Evolutionary conservation across 2,888 invertebrate genomes (phyloP), one percentile per base, ranked within the genome.

Genomic region (Meghimatium bilineatum): DNA sequence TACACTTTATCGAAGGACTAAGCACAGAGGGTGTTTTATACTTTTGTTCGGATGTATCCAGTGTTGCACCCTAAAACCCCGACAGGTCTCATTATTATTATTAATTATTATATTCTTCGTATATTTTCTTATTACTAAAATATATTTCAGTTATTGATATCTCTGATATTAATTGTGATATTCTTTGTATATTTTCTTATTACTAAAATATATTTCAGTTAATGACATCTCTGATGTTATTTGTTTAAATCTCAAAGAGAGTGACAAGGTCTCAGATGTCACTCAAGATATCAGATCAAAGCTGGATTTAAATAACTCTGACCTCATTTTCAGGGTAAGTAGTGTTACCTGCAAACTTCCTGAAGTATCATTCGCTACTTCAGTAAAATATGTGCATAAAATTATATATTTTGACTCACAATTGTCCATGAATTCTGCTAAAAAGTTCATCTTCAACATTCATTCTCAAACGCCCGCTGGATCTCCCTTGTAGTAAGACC

Each of bases 231-330:
- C 77, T 34, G 77, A 69, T 44, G 83, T 83, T 6, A 71, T 84
- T 29, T 74, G 80, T 8, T 32, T 84, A n/a, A 38, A 63, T 26
- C 26, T 84, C 20, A 80, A 36, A 20, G 80, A 79, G 34, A 66
- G 67, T n/a, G 79, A 74, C 66, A 84, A 80, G 32, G 79, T 75
- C 12, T 56, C 75, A 44, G 84, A 84, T 20, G 75, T 84, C 23
- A 75, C 84, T 3, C 84, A 84, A 34, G 36, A 12, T 52, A 38
- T 84, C 26, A 32, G 74, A 49, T 63, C 66, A 32, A 71, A 76
- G 20, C 60, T 80, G 29, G 72, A 80, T 34, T 49, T 74, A 23
- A 74, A 76, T n/a, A 80, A 36, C 69, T 20, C 71, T 23, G 82
- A 82, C 23, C 67, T 85, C 0, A 85, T 77, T 52, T 52, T 79